Evolutionary conservation across 92 coral and sea anemone genomes (phyloP), one percentile per base, ranked within the genome.

Genomic region (Zoanthus solanderi): DNA sequence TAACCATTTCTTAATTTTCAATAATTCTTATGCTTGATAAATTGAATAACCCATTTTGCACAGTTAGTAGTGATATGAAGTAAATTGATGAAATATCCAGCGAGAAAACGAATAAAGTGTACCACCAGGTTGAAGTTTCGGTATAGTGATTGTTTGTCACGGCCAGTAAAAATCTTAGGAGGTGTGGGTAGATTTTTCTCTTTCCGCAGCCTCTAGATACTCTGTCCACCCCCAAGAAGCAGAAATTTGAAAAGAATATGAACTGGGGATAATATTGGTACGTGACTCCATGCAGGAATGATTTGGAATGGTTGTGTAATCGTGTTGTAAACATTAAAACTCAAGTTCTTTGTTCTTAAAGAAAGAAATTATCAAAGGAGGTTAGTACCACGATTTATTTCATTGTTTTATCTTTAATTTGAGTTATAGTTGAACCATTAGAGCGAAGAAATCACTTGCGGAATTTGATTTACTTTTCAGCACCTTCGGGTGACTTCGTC

Each of bases 301-400:
- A 58, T 58, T 58, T 58, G 0, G 0, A 58, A 14, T 58, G 17
- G 23, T 58, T 14, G 23, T 58, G 66, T 12, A 58, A 58, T 58
- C 2, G 66, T 58, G 66, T 58, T 58, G 66, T 58, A 58, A 58
- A 58, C 66, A 58, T 58, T 58, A 58, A 58, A 58, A 58, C 12
- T 58, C 23, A 58, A 58, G 66, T 58, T 67, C n/a, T 67, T 67
- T 23, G 72, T 30, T 30, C 72, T 69, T 69, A 30, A 34, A 69
- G 47, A 69, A 69, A 34, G 75, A 45, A 69, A 69, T 69, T 69
- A 69, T 69, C 75, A 69, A 69, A 69, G 75, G 75, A 69, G 45
- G 75, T 69, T 69, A 32, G 75, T 69, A 69, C 75, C 44, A 69
- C 17, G 46, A 69, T 69, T 9, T 69, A 69, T 69, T 69, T 30